These are phyloP conservation scores for Cliona cf. orientalis DNA, from an alignment of 37 sponge, comb jelly and placozoan genomes.

Conservation along the genomic window DNA sequence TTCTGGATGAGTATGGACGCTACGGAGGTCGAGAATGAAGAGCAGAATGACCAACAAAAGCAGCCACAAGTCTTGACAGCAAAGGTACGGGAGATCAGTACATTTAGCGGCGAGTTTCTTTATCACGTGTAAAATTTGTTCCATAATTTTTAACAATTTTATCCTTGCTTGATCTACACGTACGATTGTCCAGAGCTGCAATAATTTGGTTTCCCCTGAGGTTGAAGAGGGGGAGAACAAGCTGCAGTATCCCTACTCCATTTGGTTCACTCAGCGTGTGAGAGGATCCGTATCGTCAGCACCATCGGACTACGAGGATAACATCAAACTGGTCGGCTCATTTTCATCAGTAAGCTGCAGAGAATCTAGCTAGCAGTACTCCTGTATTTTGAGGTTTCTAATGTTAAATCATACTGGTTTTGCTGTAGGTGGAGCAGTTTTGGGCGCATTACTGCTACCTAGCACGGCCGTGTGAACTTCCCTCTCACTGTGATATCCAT, in stretches of 20 bases:
- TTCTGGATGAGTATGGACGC: not conserved
- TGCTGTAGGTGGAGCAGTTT: conserved; percentile 85
- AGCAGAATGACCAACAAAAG: not conserved
- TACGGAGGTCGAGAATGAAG: not conserved
- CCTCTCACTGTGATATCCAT: conserved; percentile 80
- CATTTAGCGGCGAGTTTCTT: no score
- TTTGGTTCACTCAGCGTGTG: conserved; percentile 83
- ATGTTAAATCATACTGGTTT: not conserved
- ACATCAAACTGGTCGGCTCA: conserved; percentile 79
- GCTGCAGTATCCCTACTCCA: conserved; percentile 75
- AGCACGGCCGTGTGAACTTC: conserved; percentile 75
- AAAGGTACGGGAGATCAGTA: no score
- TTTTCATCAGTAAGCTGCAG: conserved; percentile 68
- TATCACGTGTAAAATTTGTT: no score
- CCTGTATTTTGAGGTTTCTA: no score
- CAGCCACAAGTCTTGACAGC: conserved; percentile 14
- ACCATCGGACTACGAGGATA: conserved; percentile 78
- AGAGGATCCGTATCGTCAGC: conserved; percentile 66
- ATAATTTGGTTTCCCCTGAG: not conserved
- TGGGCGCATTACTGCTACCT: conserved; percentile 86
- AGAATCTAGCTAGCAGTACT: not conserved
- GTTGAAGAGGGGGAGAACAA: conserved; percentile 51
- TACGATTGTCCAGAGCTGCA: not conserved
- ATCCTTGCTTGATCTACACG: no score
- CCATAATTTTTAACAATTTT: no score